Conservation (phyloP, 2,888 invertebrate species). For the Brachyptera risi region DNA sequence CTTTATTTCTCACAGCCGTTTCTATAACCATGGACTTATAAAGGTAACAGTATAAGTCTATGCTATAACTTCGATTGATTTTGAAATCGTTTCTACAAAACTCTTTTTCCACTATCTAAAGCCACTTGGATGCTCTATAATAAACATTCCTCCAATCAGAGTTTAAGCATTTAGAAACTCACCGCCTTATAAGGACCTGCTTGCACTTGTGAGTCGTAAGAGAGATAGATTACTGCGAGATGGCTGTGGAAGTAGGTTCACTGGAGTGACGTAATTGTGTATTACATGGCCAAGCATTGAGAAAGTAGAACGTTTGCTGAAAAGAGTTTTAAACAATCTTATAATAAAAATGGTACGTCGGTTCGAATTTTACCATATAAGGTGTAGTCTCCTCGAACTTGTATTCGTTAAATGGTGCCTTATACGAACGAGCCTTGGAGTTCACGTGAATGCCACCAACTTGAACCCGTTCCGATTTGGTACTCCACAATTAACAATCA, state of each 20-base stretch:
- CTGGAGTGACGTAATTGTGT: background rate
- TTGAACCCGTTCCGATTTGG: too few species aligned
- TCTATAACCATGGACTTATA: too few species aligned
- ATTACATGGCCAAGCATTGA: constrained; percentile 1
- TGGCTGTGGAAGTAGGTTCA: too few species aligned
- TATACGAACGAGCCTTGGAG: background rate
- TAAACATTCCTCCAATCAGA: background rate
- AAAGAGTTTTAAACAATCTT: background rate
- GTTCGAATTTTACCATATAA: constrained; percentile 5
- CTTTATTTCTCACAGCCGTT: too few species aligned
- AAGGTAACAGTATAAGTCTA: too few species aligned
- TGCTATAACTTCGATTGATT: too few species aligned
- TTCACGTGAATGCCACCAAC: too few species aligned
- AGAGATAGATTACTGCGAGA: too few species aligned
- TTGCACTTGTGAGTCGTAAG: background rate
- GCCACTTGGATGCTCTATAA: background rate
- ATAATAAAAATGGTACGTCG: background rate
- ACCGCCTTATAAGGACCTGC: background rate
- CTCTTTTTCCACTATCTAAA: background rate
- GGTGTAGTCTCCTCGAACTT: background rate
- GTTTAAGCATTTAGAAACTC: background rate
- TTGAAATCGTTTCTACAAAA: too few species aligned
- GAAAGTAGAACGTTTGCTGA: constrained; percentile 15
- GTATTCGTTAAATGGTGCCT: background rate
- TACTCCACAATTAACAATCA: too few species aligned